Conservation (phyloP, 2,113 vertebrate genomes). For the Psettodes erumei region DNA sequence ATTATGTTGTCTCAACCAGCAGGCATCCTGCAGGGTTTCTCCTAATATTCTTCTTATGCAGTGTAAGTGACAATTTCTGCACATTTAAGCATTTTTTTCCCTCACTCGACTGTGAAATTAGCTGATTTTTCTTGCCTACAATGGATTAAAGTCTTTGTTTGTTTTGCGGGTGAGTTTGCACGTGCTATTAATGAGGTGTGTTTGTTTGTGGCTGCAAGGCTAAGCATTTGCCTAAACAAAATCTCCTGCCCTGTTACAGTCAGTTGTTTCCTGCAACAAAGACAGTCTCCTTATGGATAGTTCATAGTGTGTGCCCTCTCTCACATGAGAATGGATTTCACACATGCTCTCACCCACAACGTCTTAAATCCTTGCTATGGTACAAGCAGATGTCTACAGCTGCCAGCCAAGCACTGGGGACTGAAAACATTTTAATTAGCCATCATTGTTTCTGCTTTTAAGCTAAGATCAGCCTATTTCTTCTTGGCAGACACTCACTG, state of each 20-base stretch:
- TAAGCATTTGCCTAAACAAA: slow-evolving; percentile 5
- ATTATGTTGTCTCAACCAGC: slow-evolving; percentile 27
- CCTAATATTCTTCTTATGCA: slow-evolving; percentile 38
- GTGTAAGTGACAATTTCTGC: slow-evolving; percentile 71
- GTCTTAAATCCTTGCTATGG: slow-evolving; percentile 50
- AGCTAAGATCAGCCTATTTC: slow-evolving; percentile 43
- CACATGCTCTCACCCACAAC: not conserved
- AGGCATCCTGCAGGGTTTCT: slow-evolving; percentile 39
- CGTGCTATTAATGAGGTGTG: not conserved
- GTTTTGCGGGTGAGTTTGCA: slow-evolving; percentile 7
- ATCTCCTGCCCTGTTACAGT: slow-evolving; percentile 11
- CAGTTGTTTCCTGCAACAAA: slow-evolving; percentile 30
- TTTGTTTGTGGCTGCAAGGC: slow-evolving; percentile 17
- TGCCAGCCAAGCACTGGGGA: slow-evolving; percentile 54
- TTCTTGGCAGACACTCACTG: slow-evolving; percentile 35
- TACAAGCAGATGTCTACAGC: slow-evolving; percentile 54
- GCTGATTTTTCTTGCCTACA: slow-evolving; percentile 58
- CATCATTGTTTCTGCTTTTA: slow-evolving; percentile 57
- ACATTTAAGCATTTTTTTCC: slow-evolving; percentile 77
- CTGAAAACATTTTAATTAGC: slow-evolving; percentile 66
- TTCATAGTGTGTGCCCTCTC: slow-evolving; percentile 23
- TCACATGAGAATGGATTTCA: slow-evolving; percentile 18
- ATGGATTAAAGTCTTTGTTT: slow-evolving; percentile 54
- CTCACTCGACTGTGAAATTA: slow-evolving; percentile 74
- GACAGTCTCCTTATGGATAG: slow-evolving; percentile 34